A percentile compares a stretch with the other conserved stretches of the same genome.
phyloP scores from a whole-genome alignment of 2,113 vertebrate species.

The Octodon degus region DNA sequence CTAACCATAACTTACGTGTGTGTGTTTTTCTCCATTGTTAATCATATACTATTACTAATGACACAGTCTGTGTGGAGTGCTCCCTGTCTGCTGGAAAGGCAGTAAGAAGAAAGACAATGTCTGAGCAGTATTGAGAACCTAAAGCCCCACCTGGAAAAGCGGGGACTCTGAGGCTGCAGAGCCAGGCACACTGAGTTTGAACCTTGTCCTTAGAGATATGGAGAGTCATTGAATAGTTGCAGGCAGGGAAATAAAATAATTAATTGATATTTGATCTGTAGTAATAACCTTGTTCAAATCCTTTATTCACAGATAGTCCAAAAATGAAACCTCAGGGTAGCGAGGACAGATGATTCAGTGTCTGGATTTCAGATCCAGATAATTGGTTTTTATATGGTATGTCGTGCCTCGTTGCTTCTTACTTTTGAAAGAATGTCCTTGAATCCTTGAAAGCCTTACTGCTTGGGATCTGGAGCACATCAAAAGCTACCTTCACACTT shows the following conservation, averaged over 20 bases:
- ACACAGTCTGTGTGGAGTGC: not conserved
- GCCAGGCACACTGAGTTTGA: not conserved
- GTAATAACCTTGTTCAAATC: slow-evolving; percentile 54
- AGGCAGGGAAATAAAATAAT: slow-evolving; percentile 57
- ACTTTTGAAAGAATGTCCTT: slow-evolving; percentile 57
- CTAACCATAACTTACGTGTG: not conserved
- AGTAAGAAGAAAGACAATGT: not conserved
- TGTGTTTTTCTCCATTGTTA: not conserved
- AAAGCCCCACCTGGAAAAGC: not conserved
- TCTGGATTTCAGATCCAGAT: slow-evolving; percentile 2
- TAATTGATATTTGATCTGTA: slow-evolving; percentile 29
- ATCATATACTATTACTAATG: not conserved
- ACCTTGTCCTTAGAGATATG: slow-evolving; percentile 44
- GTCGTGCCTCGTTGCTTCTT: slow-evolving; percentile 48
- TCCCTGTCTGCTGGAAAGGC: not conserved
- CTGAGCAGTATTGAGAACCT: not conserved
- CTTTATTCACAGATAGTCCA: slow-evolving; percentile 19
- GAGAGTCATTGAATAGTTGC: slow-evolving; percentile 14
- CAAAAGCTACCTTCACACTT: slow-evolving; percentile 11
- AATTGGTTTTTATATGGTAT: not conserved
- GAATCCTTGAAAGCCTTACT: slow-evolving; percentile 54
- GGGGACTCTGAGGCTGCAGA: not conserved
- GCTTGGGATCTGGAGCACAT: slow-evolving; percentile 36
- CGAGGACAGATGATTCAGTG: slow-evolving; percentile 6
- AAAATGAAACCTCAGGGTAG: slow-evolving; percentile 26